These are phyloP conservation scores for Maconellicoccus hirsutus DNA, from an alignment of 1,140 invertebrate genomes.

Conservation along the genomic window DNA sequence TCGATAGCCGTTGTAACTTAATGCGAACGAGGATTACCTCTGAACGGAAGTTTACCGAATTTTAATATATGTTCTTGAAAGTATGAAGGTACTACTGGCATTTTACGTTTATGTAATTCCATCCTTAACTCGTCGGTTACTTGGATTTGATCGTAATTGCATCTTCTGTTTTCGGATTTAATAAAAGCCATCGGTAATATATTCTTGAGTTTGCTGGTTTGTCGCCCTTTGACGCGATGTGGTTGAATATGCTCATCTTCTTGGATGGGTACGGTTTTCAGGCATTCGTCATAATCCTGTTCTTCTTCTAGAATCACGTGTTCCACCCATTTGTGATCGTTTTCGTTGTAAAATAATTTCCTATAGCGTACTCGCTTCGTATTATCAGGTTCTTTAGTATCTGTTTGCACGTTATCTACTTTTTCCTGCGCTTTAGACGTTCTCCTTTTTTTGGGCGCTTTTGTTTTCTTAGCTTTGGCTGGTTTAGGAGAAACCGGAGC, in stretches of 20 bases:
- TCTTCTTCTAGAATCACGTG: not conserved
- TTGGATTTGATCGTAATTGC: not conserved
- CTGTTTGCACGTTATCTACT: too few species aligned
- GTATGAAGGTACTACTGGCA: not conserved
- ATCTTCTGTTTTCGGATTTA: not conserved
- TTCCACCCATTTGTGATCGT: not conserved
- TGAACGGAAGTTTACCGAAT: constrained; percentile 6
- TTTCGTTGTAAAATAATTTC: constrained; percentile 5
- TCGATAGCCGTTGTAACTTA: not conserved
- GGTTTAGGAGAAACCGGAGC: too few species aligned
- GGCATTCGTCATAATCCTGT: not conserved
- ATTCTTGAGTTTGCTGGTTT: not conserved
- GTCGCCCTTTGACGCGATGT: not conserved
- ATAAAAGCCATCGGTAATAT: not conserved
- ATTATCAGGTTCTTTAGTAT: too few species aligned
- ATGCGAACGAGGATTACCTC: not conserved
- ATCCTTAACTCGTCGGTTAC: not conserved
- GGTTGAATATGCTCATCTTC: not conserved
- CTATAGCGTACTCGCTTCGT: not conserved
- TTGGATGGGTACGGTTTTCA: not conserved
- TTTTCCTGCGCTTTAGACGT: too few species aligned
- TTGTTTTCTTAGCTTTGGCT: too few species aligned
- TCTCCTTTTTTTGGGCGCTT: too few species aligned
- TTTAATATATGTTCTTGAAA: constrained; percentile 13
- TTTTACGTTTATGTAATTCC: constrained; percentile 14